Evolutionary conservation across 1,140 invertebrate genomes (phyloP), one percentile per base, ranked within the genome.

Genomic region (Conus betulinus): DNA sequence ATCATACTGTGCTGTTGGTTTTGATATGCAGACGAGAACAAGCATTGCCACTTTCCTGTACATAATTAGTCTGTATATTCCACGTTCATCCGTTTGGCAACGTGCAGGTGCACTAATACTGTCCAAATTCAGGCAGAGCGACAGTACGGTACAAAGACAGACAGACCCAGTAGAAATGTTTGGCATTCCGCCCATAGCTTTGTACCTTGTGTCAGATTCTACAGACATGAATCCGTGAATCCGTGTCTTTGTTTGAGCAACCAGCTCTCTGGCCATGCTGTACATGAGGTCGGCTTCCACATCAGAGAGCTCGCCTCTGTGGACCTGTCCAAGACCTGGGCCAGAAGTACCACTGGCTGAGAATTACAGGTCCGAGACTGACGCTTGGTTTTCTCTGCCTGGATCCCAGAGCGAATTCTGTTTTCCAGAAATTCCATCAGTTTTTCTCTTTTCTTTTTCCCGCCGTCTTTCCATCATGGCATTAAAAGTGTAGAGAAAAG

Each of bases 401-500:
- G 67, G 1, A 23, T 20, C 23, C 20, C 67, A 71, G 67, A 71
- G 67, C 67, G 67, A 71, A 71, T 71, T 71, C 67, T 71, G 23
- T 23, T 20, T n/a, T 71, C 67, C 67, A 71, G 23, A 71, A 71
- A 78, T 7, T 78, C 25, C 25, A 78, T 51, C 25, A 78, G 25
- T 39, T 78, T 78, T 78, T 51, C 25, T 78, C 76, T 39, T 78
- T 78, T 78, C 76, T 39, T 17, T 27, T 78, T 78, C 76, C 76
- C 76, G 25, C 25, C 76, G 76, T 78, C 39, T 78, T 13, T 27
- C 25, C 27, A 78, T 27, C 25, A 78, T 15, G 76, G 76, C 27
- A 23, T 78, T 78, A 17, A 78, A 11, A 7, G 88, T 86, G 85
- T 89, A 89, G 74, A 89, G 60, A 53, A 87, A 25, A 5, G 88